Conservation (phyloP, 2,797 vertebrate species). For the Gymnothorax javanicus region DNA sequence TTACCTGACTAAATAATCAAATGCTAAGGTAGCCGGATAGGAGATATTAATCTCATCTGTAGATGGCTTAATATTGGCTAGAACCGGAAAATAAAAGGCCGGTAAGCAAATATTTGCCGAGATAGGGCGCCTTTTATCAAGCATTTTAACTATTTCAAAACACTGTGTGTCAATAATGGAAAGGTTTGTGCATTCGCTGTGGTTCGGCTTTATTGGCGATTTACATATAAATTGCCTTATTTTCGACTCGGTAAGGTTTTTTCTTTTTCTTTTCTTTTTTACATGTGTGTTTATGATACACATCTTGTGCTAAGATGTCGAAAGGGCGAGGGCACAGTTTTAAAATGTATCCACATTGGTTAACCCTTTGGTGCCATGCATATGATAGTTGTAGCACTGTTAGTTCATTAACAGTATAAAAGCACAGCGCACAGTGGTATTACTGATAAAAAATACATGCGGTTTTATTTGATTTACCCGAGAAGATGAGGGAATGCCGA, state of each 20-base stretch:
- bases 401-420: slow-evolving; percentile 5
- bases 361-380: slow-evolving; percentile 13
- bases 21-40: slow-evolving; percentile 87
- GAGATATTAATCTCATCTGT: slow-evolving; percentile 92
- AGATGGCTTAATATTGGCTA: slow-evolving; percentile 89
- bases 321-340: slow-evolving; percentile 80
- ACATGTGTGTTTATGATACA: slow-evolving; percentile 88
- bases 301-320: slow-evolving; percentile 84
- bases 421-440: background rate
- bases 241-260: slow-evolving; percentile 87
- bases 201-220: slow-evolving; percentile 97
- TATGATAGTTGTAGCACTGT: background rate
- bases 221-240: slow-evolving; percentile 99
- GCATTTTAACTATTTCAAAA: slow-evolving; percentile 92
- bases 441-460: slow-evolving; percentile 5
- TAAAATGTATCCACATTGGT: slow-evolving; percentile 7
- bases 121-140: slow-evolving; percentile 93
- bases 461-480: background rate
- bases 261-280: slow-evolving; percentile 74
- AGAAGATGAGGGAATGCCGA: slow-evolving; percentile 1
- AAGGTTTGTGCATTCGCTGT: slow-evolving; percentile 91
- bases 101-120: slow-evolving; percentile 92
- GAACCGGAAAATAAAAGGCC: slow-evolving; percentile 87
- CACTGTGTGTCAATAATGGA: slow-evolving; percentile 91
- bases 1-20: slow-evolving; percentile 93